A percentile compares a stretch with the other conserved stretches of the same genome.
Conservation (phyloP, 2,888 invertebrate genomes). For the Lepidocyrtinus sp. region DNA sequence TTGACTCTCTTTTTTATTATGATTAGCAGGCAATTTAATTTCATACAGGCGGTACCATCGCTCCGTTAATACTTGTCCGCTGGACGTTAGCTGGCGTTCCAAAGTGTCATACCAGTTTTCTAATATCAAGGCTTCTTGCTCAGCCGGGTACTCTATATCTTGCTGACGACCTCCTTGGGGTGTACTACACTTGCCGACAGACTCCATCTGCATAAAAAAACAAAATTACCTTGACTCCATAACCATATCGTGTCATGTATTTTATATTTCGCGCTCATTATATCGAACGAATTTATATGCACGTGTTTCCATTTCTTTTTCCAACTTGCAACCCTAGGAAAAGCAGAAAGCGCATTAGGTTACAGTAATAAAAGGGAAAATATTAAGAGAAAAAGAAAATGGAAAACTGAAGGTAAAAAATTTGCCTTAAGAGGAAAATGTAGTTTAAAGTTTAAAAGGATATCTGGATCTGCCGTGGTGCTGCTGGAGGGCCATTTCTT, state of each 20-base stretch:
- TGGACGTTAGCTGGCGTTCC: conserved; percentile 40
- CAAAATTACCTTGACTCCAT: neutral
- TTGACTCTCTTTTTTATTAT: conserved; percentile 30
- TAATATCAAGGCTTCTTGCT: conserved; percentile 37
- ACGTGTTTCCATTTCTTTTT: neutral
- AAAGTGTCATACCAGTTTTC: conserved; percentile 58
- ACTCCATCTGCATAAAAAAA: conserved; percentile 44
- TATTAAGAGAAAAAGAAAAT: neutral
- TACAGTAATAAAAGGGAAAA: neutral
- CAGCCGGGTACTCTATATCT: neutral
- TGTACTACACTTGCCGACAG: conserved; percentile 24
- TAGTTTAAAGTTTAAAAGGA: neutral
- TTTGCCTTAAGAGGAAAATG: neutral
- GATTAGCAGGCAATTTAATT: conserved; percentile 40
- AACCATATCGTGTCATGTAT: neutral
- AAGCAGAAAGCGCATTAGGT: no score
- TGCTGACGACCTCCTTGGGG: conserved; percentile 25
- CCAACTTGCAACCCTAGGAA: neutral
- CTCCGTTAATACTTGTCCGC: conserved; percentile 44
- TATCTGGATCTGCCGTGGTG: no score
- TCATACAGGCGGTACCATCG: conserved; percentile 62
- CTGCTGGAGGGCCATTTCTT: conserved; percentile 4
- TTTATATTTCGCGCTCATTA: neutral
- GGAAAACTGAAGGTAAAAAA: neutral
- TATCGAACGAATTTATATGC: neutral